Conservation (phyloP, 1,140 invertebrate genomes). For the Vanessa atalanta region DNA sequence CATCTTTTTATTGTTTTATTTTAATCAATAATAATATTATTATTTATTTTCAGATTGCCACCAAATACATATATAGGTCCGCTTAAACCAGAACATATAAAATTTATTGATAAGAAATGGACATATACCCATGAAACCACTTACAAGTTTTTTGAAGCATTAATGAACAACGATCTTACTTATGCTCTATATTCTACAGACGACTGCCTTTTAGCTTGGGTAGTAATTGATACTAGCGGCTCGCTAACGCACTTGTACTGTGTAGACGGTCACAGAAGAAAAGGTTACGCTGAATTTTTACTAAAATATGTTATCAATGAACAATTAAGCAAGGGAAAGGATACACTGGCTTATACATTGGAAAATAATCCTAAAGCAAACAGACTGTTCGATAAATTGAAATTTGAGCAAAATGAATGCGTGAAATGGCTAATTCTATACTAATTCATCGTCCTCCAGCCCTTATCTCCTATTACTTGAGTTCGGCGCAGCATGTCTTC, state of each 20-base stretch:
- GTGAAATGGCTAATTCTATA: constrained; percentile 39
- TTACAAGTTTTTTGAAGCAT: constrained; percentile 36
- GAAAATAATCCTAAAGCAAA: constrained; percentile 43
- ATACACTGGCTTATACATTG: constrained; percentile 44
- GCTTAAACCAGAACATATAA: constrained; percentile 40
- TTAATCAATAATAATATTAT: not conserved
- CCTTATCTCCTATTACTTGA: too few relatives aligned
- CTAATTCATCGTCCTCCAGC: not conserved
- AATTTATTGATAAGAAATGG: constrained; percentile 50
- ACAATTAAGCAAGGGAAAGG: constrained; percentile 40
- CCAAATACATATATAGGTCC: constrained; percentile 40
- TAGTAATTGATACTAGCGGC: constrained; percentile 30
- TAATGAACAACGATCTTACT: constrained; percentile 36
- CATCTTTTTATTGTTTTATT: too few relatives aligned
- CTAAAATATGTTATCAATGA: constrained; percentile 48
- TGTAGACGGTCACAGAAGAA: constrained; percentile 44
- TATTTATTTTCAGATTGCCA: constrained; percentile 36
- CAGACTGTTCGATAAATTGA: constrained; percentile 47
- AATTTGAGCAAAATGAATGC: constrained; percentile 41
- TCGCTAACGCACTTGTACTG: constrained; percentile 49
- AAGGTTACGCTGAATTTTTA: constrained; percentile 52
- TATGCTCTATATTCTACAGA: constrained; percentile 46
- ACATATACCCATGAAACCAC: constrained; percentile 35
- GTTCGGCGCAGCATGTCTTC: too few relatives aligned
- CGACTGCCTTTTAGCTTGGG: constrained; percentile 45